Evolutionary conservation across 2,888 invertebrate species (phyloP).

Genomic region (Hirtodrosophila duncani): DNA sequence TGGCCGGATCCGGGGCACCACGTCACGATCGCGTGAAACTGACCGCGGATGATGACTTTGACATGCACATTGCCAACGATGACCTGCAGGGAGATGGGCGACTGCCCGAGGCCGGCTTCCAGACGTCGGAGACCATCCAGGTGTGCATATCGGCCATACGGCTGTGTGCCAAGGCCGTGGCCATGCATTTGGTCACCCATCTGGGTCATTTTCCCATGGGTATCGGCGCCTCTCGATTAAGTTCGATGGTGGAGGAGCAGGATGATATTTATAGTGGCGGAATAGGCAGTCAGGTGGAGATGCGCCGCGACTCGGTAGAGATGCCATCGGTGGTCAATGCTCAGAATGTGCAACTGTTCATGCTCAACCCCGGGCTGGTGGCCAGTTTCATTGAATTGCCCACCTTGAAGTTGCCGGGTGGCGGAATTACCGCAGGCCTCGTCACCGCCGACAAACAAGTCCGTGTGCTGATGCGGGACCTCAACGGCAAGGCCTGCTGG

Average conservation of each 20-base stretch:
- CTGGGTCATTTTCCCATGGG: conserved; percentile 97
- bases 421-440: conserved; percentile 87
- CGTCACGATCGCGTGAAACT: conserved; percentile 74
- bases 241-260: conserved; percentile 93
- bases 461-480: conserved; percentile 90
- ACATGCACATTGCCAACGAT: conserved; percentile 76
- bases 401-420: conserved; percentile 87
- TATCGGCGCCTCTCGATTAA: conserved; percentile 90
- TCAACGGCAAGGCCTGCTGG: conserved; percentile 97
- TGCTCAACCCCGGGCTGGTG: conserved; percentile 89
- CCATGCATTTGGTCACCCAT: conserved; percentile 93
- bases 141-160: conserved; percentile 81
- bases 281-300: conserved; percentile 45
- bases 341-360: conserved; percentile 91
- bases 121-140: conserved; percentile 78
- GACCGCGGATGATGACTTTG: conserved; percentile 77
- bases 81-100: conserved; percentile 74
- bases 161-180: conserved; percentile 80
- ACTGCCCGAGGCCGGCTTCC: conserved; percentile 74
- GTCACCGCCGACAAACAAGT: conserved; percentile 90
- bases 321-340: conserved; percentile 90
- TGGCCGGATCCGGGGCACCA: conserved; percentile 75
- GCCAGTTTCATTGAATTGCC: conserved; percentile 94
- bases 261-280: conserved; percentile 83
- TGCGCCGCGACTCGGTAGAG: conserved; percentile 80